Evolutionary conservation across 1,140 invertebrate species (phyloP).

Genomic region (Lineus longissimus): DNA sequence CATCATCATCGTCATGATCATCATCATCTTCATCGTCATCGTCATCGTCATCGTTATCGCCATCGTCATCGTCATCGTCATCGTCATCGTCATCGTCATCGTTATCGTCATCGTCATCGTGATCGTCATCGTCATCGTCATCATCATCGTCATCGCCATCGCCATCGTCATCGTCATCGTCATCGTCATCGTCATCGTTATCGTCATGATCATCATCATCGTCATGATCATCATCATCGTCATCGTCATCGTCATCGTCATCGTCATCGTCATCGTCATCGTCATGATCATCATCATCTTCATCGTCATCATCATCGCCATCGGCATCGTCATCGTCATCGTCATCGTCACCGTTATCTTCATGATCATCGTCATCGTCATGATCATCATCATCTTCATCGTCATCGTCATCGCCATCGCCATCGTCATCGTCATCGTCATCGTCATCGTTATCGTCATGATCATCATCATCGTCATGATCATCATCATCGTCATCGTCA

Average conservation of each 20-base stretch:
- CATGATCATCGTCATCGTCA: too few species aligned
- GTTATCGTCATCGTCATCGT: constrained; percentile 2
- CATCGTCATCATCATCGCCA: constrained; percentile 1
- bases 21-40: constrained; percentile 1
- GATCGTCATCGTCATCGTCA: constrained; percentile 1
- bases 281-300: neutral
- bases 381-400: too few species aligned
- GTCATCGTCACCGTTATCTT: constrained; percentile 1
- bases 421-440: neutral
- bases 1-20: too few species aligned
- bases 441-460: too few species aligned
- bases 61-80: constrained; percentile 2
- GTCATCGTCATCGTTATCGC: constrained; percentile 2
- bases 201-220: too few species aligned
- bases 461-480: too few species aligned
- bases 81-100: constrained; percentile 2
- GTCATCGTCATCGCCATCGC: constrained; percentile 1
- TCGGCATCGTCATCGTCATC: neutral
- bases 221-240: constrained; percentile 1
- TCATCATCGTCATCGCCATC: neutral
- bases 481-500: constrained; percentile 1
- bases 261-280: constrained; percentile 1
- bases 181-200: neutral
- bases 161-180: neutral
- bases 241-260: neutral